These are phyloP conservation scores for Acrocyrtus sp. DNA, from an alignment of 2,888 invertebrate species.

Conservation along the genomic window DNA sequence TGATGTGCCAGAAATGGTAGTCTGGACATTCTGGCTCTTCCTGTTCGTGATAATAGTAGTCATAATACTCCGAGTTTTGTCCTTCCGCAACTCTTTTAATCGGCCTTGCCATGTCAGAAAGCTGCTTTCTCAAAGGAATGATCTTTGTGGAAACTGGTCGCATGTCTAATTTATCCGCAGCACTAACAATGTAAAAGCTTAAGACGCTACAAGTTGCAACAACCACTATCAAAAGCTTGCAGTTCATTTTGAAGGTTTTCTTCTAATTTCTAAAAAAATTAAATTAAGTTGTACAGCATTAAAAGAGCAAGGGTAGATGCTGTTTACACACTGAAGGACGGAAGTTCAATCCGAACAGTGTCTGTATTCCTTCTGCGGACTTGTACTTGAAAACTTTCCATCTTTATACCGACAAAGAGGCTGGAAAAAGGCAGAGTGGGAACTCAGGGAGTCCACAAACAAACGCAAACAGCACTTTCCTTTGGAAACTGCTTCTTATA, in stretches of 20 bases:
- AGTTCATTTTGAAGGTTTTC: no score
- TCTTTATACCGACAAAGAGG: not conserved
- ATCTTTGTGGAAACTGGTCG: no score
- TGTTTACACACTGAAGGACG: no score
- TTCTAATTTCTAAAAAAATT: no score
- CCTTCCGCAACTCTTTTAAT: conserved; percentile 2
- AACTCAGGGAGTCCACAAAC: not conserved
- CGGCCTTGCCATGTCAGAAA: not conserved
- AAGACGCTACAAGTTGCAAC: no score
- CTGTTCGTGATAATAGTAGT: conserved; percentile 14
- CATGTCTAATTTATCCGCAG: no score
- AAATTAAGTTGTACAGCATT: no score
- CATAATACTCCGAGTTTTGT: conserved; percentile 5
- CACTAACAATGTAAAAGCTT: no score
- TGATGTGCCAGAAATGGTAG: conserved; percentile 38
- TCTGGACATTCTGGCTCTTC: conserved; percentile 48
- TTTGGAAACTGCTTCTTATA: no score
- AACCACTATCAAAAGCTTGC: no score
- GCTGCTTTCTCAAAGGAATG: not conserved
- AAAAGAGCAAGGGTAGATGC: no score
- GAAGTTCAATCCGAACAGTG: no score
- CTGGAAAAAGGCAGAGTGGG: not conserved
- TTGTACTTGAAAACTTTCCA: not conserved
- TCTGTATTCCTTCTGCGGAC: not conserved
- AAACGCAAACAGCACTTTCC: not conserved